Percentiles rank a stretch among this genome's conserved stretches.
Evolutionary conservation across 1,140 invertebrate species (phyloP).

Genomic region (Scaptomyza pallida): DNA sequence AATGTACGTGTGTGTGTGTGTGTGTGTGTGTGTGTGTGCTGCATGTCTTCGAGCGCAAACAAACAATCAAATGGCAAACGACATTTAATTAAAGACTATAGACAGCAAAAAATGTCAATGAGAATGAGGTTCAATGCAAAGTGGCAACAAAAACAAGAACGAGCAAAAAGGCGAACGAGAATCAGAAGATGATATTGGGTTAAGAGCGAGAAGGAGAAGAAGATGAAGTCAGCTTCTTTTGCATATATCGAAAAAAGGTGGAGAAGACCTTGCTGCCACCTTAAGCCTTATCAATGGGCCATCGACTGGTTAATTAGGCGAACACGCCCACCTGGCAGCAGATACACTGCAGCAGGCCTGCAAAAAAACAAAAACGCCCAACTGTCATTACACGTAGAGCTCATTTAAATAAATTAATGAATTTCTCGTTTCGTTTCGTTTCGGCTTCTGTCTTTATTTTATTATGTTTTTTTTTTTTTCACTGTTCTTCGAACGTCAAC

Average conservation of each 20-base stretch:
- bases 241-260: background rate
- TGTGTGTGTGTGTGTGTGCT: slow-evolving; percentile 30
- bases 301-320: slow-evolving; percentile 70
- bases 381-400: slow-evolving; percentile 67
- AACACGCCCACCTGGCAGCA: slow-evolving; percentile 27
- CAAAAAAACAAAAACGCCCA: slow-evolving; percentile 5
- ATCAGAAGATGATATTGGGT: no score
- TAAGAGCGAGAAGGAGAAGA: no score
- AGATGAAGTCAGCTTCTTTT: no score
- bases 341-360: background rate
- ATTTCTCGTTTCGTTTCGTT: slow-evolving; percentile 36
- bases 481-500: slow-evolving; percentile 12
- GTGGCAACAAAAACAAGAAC: background rate
- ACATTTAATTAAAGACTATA: slow-evolving; percentile 69
- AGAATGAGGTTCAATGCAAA: background rate
- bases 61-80: slow-evolving; percentile 72
- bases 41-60: slow-evolving; percentile 41
- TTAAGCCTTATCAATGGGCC: slow-evolving; percentile 60
- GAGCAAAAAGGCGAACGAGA: no score
- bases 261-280: background rate
- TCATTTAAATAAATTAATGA: slow-evolving; percentile 79
- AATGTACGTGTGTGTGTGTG: slow-evolving; percentile 16
- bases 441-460: slow-evolving; percentile 1
- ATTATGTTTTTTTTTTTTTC: slow-evolving; percentile 23
- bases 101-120: slow-evolving; percentile 1